These are phyloP conservation scores for Cotesia typhae DNA, from an alignment of 1,140 invertebrate species.

Conservation along the genomic window DNA sequence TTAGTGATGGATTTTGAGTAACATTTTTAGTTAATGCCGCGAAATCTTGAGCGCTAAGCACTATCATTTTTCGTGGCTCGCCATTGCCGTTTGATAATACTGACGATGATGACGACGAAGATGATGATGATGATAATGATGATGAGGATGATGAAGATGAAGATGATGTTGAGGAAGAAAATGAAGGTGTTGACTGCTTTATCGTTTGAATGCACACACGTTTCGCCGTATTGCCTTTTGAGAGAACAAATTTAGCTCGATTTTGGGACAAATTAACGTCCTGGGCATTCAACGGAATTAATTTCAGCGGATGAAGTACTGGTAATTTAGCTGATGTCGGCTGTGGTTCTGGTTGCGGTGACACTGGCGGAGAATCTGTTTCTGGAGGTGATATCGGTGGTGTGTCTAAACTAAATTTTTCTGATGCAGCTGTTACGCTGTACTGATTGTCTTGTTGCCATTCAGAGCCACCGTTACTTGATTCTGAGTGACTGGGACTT, in stretches of 20 bases:
- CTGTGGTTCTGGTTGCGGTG: conserved; percentile 40
- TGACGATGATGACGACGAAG: conserved; percentile 11
- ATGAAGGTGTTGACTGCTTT: conserved; percentile 2
- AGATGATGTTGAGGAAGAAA: neutral
- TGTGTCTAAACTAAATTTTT: conserved; percentile 52
- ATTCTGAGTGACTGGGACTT: conserved; percentile 52
- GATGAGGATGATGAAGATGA: conserved; percentile 9
- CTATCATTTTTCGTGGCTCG: conserved; percentile 59
- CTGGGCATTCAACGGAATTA: conserved; percentile 44
- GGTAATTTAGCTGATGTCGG: conserved; percentile 19
- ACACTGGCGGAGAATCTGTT: conserved; percentile 48
- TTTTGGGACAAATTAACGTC: conserved; percentile 18
- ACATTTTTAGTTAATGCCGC: conserved; percentile 63
- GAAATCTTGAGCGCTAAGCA: conserved; percentile 65
- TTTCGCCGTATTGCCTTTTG: conserved; percentile 48
- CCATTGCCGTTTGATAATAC: conserved; percentile 24
- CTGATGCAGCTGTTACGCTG: neutral
- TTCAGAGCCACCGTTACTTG: conserved; percentile 48
- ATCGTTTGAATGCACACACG: conserved; percentile 48
- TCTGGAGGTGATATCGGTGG: conserved; percentile 59
- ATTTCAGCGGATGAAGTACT: conserved; percentile 43
- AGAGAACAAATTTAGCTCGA: conserved; percentile 40
- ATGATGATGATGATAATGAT: neutral
- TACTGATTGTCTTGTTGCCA: conserved; percentile 31
- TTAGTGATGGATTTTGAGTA: conserved; percentile 46